Evolutionary conservation across 2,797 vertebrate genomes (phyloP), one percentile per base, ranked within the genome.

Genomic region (Oryzias dopingdopingensis): DNA sequence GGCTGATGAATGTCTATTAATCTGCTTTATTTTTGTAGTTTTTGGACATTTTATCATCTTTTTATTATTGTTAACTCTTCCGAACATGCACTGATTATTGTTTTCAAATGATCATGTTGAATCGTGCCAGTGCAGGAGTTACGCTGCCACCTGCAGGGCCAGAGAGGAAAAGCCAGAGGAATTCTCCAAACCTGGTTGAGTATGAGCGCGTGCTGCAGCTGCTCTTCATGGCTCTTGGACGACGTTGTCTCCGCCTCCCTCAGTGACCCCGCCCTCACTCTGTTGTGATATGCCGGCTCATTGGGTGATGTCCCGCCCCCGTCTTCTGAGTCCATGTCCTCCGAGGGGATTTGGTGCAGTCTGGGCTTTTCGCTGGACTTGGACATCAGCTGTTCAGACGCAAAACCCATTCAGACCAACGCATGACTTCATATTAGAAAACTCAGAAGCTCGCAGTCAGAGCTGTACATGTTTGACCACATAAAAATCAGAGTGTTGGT

Each of bases 351-450:
- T 88, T 98, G 96, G 53, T 89, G 89, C 59, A 98, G 90, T 14
- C 94, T 90, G 18, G 94, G 95, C 85, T 96, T 97, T 88, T 98
- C 96, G 0, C 94, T 96, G 47, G 94, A 88, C 77, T 97, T 96
- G 0, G 86, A 86, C 87, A 94, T 91, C 52, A 94, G 90, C 91
- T 91, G 71, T 37, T 37, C 12, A 10, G 10, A 37, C 32, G 12
- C 20, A n/a, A 18, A 4, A 68, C 12, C 63, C 2, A 52, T 4
- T 65, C n/a, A 62, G 14, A 24, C 6, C 55, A 16, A 52, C 1
- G 0, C n/a, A 29, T 15, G 18, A 26, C 20, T 14, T 10, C 10
- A 14, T 5, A 12, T n/a, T 12, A 37, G 32, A 37, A 12, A 37
- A 37, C 32, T 13, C 32, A 37, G 32, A 37, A 3, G 10, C 3